A percentile compares a stretch with the other conserved stretches of the same genome.
These are phyloP conservation scores for Taeniopygia guttata DNA, from an alignment of 2,797 vertebrate genomes.

Conservation along the genomic window DNA sequence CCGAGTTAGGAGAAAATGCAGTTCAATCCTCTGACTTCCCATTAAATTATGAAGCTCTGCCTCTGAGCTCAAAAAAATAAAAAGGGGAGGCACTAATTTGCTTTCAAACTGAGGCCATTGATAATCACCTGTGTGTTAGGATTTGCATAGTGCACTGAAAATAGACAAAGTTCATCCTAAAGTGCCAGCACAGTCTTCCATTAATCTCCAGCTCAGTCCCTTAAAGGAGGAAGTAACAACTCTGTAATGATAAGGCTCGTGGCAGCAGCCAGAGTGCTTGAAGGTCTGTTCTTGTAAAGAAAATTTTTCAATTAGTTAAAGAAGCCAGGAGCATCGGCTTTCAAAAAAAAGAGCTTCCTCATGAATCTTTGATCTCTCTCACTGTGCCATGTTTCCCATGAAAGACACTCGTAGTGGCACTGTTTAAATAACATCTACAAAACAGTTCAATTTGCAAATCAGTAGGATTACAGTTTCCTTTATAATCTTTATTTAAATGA, in stretches of 20 bases:
- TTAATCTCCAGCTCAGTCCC: constrained; percentile 67
- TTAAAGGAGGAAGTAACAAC: constrained; percentile 71
- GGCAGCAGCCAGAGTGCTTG: constrained; percentile 69
- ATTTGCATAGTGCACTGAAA: constrained; percentile 2
- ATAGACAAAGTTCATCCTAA: constrained; percentile 53
- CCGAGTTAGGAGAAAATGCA: background rate
- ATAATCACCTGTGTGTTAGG: constrained; percentile 60
- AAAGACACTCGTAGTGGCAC: constrained; percentile 41
- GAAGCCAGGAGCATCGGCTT: constrained; percentile 71
- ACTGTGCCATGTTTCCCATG: constrained; percentile 64
- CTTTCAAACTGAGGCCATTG: background rate
- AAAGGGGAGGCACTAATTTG: background rate
- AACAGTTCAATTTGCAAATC: constrained; percentile 71
- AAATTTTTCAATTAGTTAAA: constrained; percentile 78
- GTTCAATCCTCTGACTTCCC: background rate
- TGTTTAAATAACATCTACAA: constrained; percentile 68
- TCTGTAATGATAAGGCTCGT: constrained; percentile 67
- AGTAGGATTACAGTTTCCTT: constrained; percentile 58
- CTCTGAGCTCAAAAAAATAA: background rate
- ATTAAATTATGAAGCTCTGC: background rate
- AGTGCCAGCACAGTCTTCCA: constrained; percentile 56
- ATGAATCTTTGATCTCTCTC: constrained; percentile 72
- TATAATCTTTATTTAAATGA: constrained; percentile 64
- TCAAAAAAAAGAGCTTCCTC: constrained; percentile 68
- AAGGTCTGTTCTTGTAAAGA: constrained; percentile 76